These are phyloP conservation scores for Rotaria magnacalcarata DNA, from an alignment of 2,888 invertebrate genomes.

Conservation along the genomic window DNA sequence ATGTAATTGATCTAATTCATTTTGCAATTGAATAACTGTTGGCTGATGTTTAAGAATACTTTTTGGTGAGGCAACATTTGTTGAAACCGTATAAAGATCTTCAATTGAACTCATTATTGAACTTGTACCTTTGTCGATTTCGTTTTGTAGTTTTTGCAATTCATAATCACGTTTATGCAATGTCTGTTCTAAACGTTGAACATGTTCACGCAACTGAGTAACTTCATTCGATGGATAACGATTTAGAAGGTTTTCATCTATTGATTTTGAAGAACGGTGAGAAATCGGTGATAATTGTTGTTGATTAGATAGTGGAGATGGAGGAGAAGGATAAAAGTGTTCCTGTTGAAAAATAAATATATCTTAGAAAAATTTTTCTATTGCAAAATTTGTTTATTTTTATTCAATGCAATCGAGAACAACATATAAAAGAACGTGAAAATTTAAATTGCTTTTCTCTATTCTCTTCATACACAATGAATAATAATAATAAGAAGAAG, in stretches of 20 bases:
- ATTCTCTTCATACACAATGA: background rate
- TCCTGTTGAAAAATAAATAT: background rate
- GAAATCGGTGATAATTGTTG: background rate
- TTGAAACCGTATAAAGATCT: background rate
- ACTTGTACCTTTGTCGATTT: slow-evolving; percentile 16
- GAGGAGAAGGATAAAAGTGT: background rate
- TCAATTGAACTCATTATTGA: slow-evolving; percentile 35
- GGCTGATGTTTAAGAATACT: background rate
- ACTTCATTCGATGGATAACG: background rate
- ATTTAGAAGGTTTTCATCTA: background rate
- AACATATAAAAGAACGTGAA: background rate
- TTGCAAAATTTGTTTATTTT: too few relatives aligned
- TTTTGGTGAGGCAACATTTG: background rate
- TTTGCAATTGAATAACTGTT: background rate
- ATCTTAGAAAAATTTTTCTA: too few relatives aligned
- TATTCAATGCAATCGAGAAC: too few relatives aligned
- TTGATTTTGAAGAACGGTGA: background rate
- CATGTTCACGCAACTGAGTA: slow-evolving; percentile 3
- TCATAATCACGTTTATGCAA: slow-evolving; percentile 31
- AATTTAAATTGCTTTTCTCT: background rate
- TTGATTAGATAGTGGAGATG: background rate
- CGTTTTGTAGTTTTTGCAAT: slow-evolving; percentile 14
- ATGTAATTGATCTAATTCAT: slow-evolving; percentile 24
- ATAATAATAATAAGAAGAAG: too few relatives aligned
- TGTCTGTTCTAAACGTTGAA: slow-evolving; percentile 15